Base-by-base conservation (phyloP, 53 echinoderm and acorn worm genomes). In the Mesocentrotus franciscanus region DNA sequence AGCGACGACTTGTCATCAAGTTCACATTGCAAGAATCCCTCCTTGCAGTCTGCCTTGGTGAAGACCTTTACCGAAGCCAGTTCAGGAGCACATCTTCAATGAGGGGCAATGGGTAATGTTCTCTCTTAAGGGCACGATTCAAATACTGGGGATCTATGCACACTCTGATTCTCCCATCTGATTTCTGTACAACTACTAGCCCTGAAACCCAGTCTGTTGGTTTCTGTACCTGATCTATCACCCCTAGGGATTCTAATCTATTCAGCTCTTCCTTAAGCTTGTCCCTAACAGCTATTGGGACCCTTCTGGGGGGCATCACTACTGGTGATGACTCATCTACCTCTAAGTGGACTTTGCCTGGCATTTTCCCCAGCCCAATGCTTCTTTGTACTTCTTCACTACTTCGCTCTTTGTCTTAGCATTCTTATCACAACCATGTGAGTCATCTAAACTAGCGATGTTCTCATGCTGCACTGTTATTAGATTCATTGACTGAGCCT, bases 131-230 rank as follows among this genome's bases (percentile, higher is more conserved):
- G 9, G 85, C 85, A 24, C 13, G 24, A 61, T 96, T 95, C 39
- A 96, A 71, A 13, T 92, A 87, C 87, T 78, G 85, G 1, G 87
- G 96, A 20, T 96, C 95, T 49, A 96, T 96, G 34, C 96, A 96
- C n/a, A 96, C 85, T 24, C 95, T 66, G 16, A 96, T 62, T 61
- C 92, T 96, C 18, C 92, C 85, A 59, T 27, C 93, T 35, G 95
- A 20, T 83, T 97, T 97, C 17, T 90, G 55, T 11, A 96, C 95
- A 27, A 56, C 94, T 22, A 97, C 95, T 32, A 97, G 32, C 60
- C 95, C 92, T 4, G 95, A 97, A 8, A 95, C 97, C 97, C 97
- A 97, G 22, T 96, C 95, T 89, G 90, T 93, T 4, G 93, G 93
- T 93, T 96, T 14, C 8, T 91, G 84, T 56, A 96, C 96, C 8